Evolutionary conservation across 1,140 invertebrate species (phyloP), one percentile per base, ranked within the genome.

Genomic region (Steinernema feltiae): DNA sequence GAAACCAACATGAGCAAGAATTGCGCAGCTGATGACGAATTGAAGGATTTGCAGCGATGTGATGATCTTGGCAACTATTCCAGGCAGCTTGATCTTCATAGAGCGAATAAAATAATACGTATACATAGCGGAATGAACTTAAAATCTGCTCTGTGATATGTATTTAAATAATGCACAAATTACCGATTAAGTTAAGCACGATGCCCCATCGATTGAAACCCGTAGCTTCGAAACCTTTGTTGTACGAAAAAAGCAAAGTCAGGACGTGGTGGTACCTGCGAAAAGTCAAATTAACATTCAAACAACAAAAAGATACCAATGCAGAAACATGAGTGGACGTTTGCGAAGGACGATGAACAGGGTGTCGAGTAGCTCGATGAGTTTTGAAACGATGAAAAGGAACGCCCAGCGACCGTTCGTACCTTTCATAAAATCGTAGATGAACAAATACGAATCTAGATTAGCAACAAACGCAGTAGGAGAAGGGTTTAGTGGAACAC

Each of bases 71-170:
- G 94, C 92, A 70, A 98, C 90, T 78, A 90, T 90, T 73, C 84
- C 82, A n/a, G 95, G 95, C 32, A 96, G 91, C 79, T 90, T 90
- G 86, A 94, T 93, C 71, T 92, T 91, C 90, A 97, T 92, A 69
- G 95, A 93, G 79, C 93, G 91, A 12, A 97, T 88, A 0, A 93
- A 93, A 87, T 97, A 99, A 88, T 99, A 99, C 1, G 93, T 91
- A 88, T 99, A 99, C 97, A 99, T 99, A 81, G 97, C 90, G 78
- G 94, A 93, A 88, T 99, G 97, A 30, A 99, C 95, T n/a, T n/a
- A n/a, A n/a, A n/a, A n/a, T n/a, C n/a, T n/a, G n/a, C n/a, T n/a
- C n/a, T n/a, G n/a, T n/a, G n/a, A n/a, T n/a, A n/a, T n/a, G n/a
- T n/a, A n/a, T n/a, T n/a, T n/a, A n/a, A n/a, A n/a, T n/a, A n/a